Percentiles rank a stretch among this genome's conserved stretches.
Evolutionary conservation across 2,797 vertebrate genomes (phyloP).

Genomic region (Acipenser oxyrinchus): DNA sequence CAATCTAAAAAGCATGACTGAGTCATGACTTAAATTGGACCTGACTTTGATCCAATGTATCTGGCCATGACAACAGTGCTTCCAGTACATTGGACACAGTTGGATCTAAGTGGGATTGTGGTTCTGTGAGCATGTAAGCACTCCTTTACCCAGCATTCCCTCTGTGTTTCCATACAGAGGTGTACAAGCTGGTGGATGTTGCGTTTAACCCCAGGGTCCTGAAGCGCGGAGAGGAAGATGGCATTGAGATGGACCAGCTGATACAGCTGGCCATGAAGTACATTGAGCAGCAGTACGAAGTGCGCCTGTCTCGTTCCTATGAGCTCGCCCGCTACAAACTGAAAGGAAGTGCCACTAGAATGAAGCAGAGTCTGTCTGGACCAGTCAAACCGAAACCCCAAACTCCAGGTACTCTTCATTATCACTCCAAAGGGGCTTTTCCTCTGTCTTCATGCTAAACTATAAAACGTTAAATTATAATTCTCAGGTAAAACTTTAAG

Average conservation of each 20-base stretch:
- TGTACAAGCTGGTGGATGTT: constrained; percentile 59
- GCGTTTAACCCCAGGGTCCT: constrained; percentile 71
- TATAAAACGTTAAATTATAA: too few species aligned
- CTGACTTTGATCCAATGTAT: too few species aligned
- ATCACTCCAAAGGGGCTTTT: constrained; percentile 23
- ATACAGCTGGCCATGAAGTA: constrained; percentile 60
- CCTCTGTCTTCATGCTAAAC: too few species aligned
- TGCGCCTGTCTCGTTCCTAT: constrained; percentile 61
- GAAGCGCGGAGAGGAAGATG: constrained; percentile 43
- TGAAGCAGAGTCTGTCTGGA: constrained; percentile 56
- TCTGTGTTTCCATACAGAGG: constrained; percentile 37
- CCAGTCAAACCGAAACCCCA: constrained; percentile 6
- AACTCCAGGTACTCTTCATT: constrained; percentile 28
- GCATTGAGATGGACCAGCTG: constrained; percentile 50
- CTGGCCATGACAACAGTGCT: too few species aligned
- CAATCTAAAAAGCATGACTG: too few species aligned
- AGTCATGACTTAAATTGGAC: too few species aligned
- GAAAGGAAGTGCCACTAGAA: constrained; percentile 56
- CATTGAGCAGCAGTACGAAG: constrained; percentile 49
- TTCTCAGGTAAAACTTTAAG: too few species aligned
- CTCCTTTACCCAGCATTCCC: constrained; percentile 4
- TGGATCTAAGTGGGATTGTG: too few species aligned
- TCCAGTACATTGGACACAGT: too few species aligned
- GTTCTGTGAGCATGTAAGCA: too few species aligned
- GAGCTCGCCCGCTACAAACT: constrained; percentile 43